Evolutionary conservation across 2,888 invertebrate species (phyloP), one percentile per base, ranked within the genome.

Genomic region (Cephus pulcher): DNA sequence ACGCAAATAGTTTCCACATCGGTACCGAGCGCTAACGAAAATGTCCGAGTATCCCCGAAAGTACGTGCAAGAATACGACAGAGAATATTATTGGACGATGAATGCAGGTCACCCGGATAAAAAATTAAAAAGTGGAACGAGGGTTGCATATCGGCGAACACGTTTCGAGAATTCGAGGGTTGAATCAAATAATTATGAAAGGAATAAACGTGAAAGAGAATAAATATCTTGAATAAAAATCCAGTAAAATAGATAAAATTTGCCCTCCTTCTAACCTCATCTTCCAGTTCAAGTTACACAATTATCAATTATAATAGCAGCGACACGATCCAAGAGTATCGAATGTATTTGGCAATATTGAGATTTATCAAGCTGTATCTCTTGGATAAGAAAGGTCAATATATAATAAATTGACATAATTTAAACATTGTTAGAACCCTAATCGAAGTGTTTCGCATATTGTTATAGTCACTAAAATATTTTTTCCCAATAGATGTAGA

Each of bases 71-170:
- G 71, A 71, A 71, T 71, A 23, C 71, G 12, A 32, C 9, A 30
- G 74, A 6, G 74, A 35, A 34, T 74, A 74, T 74, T 74, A 74
- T 74, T 74, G 74, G 74, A 74, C 74, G 30, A 34, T n/a, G 74
- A 30, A 74, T 74, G 74, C 74, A 74, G 74, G 74, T 74, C 74
- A 74, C 35, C 34, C 74, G 35, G 9, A 35, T 74, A 34, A 34
- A 74, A 74, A 35, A 34, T 74, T 33, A 34, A 74, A 34, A 74
- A 35, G 23, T 74, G 74, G 71, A 15, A 30, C 71, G 32, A 71
- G 71, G 33, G 71, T 34, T 23, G 71, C 71, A 15, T 23, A 23
- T 56, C 23, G 15, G 9, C 56, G 56, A 23, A 56, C 23, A 23
- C 2, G 56, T 56, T 56, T 1, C 23, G 56, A 56, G 56, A 56